Base-by-base conservation (phyloP, 2,797 vertebrate species). In the Betta splendens region DNA sequence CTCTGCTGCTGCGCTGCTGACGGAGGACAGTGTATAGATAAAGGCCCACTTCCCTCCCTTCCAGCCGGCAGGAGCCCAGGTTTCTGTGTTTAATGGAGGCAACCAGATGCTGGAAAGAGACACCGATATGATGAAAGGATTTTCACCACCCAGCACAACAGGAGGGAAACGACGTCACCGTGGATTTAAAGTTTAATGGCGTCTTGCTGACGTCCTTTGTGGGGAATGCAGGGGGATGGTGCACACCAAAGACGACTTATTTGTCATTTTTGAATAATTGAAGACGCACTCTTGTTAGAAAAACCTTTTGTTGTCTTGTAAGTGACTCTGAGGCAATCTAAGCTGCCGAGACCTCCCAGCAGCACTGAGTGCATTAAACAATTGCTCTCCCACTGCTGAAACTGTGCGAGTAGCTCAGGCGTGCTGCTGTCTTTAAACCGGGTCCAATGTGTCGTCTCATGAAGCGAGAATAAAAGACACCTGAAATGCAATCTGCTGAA, bases 221-320 rank as follows among this genome's bases (percentile, higher is more conserved):
- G 46, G 25, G 28, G 59, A 52, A 65, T 54, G 60, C 39, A 4
- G 55, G 12, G 20, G 45, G n/a, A 38, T 7, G 58, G 47, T 23
- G 58, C 36, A 18, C 64, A 63, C 51, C 56, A 50, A 55, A 69
- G 44, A 84, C 29, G 20, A 52, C 62, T 42, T 79, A 84, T 82
- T 85, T 85, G 77, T 86, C 58, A 73, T 69, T 75, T 85, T 42
- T 85, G 32, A 85, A 87, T 83, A 81, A 86, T 84, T 87, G 71
- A 87, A 69, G 48, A 39, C 32, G 12, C 20, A 6, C 15, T 75
- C 74, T 71, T 84, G 82, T 85, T 75, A 70, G 71, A 69, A 74
- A 78, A 80, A 66, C 15, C 77, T 80, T 84, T 77, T 83, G 83
- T 86, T 81, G 78, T 84, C 61, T 70, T 54, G 74, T 71, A 75